Conservation (phyloP, 53 echinoderm and acorn worm genomes). For the Zoroaster sp. region DNA sequence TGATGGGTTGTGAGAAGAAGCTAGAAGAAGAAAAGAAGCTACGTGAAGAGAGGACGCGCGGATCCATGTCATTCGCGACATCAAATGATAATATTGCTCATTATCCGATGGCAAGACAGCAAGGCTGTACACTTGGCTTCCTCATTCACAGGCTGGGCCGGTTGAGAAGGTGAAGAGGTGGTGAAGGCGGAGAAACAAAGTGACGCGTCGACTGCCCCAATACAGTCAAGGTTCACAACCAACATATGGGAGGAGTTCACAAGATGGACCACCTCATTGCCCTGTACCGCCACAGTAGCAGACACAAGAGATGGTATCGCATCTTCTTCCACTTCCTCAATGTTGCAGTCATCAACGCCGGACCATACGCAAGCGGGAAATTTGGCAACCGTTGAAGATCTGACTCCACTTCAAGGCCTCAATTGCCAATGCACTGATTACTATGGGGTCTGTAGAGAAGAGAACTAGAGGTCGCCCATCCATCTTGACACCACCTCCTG, state of each 20-base stretch:
- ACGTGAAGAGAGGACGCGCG: slow-evolving; percentile 6
- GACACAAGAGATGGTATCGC: slow-evolving; percentile 10
- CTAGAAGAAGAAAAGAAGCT: background rate
- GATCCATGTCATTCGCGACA: slow-evolving; percentile 16
- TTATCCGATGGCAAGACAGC: slow-evolving; percentile 39
- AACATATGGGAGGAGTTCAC: slow-evolving; percentile 47
- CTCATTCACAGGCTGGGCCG: background rate
- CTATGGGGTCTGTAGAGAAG: background rate
- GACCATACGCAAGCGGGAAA: background rate
- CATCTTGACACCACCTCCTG: background rate
- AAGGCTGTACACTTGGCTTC: slow-evolving; percentile 15
- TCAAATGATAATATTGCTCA: background rate
- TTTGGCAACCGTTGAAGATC: background rate
- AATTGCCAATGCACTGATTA: slow-evolving; percentile 12
- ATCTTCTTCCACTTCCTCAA: slow-evolving; percentile 31
- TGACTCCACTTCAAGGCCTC: slow-evolving; percentile 13
- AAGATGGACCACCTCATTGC: slow-evolving; percentile 5
- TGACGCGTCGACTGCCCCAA: slow-evolving; percentile 1
- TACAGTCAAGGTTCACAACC: slow-evolving; percentile 18
- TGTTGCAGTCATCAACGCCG: slow-evolving; percentile 16
- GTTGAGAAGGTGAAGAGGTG: background rate
- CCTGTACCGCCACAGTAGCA: background rate
- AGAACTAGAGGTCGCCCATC: slow-evolving; percentile 6
- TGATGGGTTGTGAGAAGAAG: slow-evolving; percentile 2
- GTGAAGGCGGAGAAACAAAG: background rate